Base-by-base conservation (phyloP, 1,140 invertebrate genomes). In the Magallana gigas region DNA sequence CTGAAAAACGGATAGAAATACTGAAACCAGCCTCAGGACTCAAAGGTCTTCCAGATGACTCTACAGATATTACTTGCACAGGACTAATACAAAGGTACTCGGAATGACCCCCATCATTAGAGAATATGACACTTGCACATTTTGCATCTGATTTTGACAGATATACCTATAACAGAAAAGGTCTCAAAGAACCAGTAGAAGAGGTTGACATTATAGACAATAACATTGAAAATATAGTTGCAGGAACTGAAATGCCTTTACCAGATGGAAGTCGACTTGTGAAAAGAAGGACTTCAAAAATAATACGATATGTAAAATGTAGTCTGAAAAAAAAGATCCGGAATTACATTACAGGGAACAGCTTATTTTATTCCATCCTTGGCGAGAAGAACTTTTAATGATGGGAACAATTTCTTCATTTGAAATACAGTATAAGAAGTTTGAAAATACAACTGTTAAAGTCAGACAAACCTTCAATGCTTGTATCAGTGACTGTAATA, bases 1-100 rank as follows among this genome's bases (percentile, higher is more conserved):
- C 88, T 18, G 86, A 89, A 57, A 85, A 90, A 59, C 80, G 88
- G 29, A 87, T 87, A 18, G n/a, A 29, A 23, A 86, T 90, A 80
- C 68, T 91, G 1, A 90, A 90, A 86, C 62, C 81, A 16, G 14
- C 23, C 57, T 36, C 58, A 9, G 7, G 59, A 8, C 18, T 88
- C 8, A 14, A 85, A 64, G 16, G n/a, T 29, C 59, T 88, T 5
- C 83, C 89, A 0, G 16, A 85, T 12, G 71, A 87, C 36, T 82
- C 58, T 23, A 90, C 89, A 18, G 89, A 90, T 58, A 60, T 90
- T 48, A 86, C 76, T 14, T 89, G 88, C 71, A 56, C 71, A 8
- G 84, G 86, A 62, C 11, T 84, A n/a, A 57, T 87, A 64, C 68
- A 87, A 8, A 62, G 29, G 18, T 89, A 89, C 59, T 14, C 57